phyloP scores from a whole-genome alignment of 2,797 vertebrate genomes.

The Rhincodon typus region DNA sequence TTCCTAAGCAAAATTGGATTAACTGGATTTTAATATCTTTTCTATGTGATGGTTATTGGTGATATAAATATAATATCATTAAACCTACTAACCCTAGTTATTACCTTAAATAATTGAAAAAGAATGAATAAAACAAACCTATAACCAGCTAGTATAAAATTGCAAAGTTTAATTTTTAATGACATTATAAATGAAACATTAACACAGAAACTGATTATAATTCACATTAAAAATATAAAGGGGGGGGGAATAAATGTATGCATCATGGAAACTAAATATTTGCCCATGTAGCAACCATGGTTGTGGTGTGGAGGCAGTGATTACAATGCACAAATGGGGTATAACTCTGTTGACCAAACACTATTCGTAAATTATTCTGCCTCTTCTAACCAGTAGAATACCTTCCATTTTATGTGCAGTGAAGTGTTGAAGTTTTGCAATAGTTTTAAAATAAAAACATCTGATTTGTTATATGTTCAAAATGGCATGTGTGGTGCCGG shows the following conservation, averaged over 20 bases:
- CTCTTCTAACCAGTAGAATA: neutral
- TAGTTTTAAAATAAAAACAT: neutral
- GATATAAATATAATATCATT: slow-evolving; percentile 39
- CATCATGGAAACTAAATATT: slow-evolving; percentile 27
- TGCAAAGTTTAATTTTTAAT: slow-evolving; percentile 38
- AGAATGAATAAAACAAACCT: slow-evolving; percentile 36
- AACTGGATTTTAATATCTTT: slow-evolving; percentile 38
- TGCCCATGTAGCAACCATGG: neutral
- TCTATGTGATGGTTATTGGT: slow-evolving; percentile 35
- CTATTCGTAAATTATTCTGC: neutral
- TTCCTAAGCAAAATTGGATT: slow-evolving; percentile 36
- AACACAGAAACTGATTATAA: slow-evolving; percentile 36
- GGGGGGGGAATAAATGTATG: slow-evolving; percentile 32
- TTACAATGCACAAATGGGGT: slow-evolving; percentile 1
- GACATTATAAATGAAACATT: slow-evolving; percentile 37
- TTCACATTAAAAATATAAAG: slow-evolving; percentile 35
- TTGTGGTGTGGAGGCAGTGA: slow-evolving; percentile 12
- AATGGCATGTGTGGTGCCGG: neutral
- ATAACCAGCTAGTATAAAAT: no score
- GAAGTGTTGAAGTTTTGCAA: neutral
- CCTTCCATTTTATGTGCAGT: neutral
- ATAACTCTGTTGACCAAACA: slow-evolving; percentile 10
- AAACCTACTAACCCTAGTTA: slow-evolving; percentile 35
- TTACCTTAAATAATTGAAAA: slow-evolving; percentile 38
- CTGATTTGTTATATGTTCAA: neutral